Evolutionary conservation across 2,797 vertebrate species (phyloP), one percentile per base, ranked within the genome.

Genomic region (Taenioides sp.): DNA sequence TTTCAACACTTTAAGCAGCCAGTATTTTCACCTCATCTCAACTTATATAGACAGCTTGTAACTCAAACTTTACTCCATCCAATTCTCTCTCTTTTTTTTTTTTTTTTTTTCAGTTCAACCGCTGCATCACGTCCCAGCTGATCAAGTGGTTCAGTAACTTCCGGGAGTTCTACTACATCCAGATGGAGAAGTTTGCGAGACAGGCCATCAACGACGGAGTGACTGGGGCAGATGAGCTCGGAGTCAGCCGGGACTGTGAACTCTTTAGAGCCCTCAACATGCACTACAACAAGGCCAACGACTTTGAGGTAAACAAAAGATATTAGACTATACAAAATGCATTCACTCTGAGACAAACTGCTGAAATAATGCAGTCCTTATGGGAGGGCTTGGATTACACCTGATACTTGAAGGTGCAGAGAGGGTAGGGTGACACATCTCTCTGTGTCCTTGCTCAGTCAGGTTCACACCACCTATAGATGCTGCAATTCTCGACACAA

Each of bases 61-160:
- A 28, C 57, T 59, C 11, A 37, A 54, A 22, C 9, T 55, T 23
- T n/a, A 55, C 20, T n/a, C 7, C 11, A 54, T 22, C 6, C 2
- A 47, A 16, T 54, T 54, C 20, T 20, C n/a, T 57, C 22, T 22
- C 3, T 27, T 17, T 65, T 83, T 58, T 78, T 9, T 11, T 27
- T 17, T 65, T 83, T 58, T 78, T 9, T 1, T 74, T 92, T 81
- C 94, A 99, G 98, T 99, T 99, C 89, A 99, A 99, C 92, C 96
- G 98, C 94, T 99, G 98, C 94, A 99, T 99, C 92, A 99, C 98
- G 86, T 99, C 98, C 89, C 98, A 99, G 94, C 95, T 99, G 93
- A 99, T 99, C 95, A 99, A 99, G 92, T 99, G 98, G 98, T 99
- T 99, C 93, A 99, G 98, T 94, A 99, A 99, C 95, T 99, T 99